These are phyloP conservation scores for Fopius arisanus DNA, from an alignment of 1,140 invertebrate genomes.

Conservation along the genomic window DNA sequence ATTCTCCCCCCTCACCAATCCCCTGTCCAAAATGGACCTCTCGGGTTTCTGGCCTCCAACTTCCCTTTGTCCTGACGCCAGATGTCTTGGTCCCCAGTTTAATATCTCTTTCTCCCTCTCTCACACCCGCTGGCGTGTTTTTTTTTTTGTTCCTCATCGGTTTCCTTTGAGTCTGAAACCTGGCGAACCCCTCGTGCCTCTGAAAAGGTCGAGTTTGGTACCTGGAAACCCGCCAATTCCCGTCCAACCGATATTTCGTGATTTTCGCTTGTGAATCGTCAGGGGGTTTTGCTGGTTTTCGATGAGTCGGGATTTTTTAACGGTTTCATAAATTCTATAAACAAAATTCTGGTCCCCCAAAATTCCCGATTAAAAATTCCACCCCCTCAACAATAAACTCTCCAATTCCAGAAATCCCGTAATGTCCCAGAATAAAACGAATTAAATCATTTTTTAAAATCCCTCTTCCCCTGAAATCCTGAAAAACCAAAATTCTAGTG, in stretches of 20 bases:
- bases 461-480: no score
- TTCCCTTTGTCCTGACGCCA: constrained; percentile 8
- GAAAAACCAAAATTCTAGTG: no score
- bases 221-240: neutral
- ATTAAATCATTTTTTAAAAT: no score
- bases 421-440: no score
- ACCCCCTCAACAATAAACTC: no score
- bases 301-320: no score
- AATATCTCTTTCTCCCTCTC: neutral
- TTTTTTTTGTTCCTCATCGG: neutral
- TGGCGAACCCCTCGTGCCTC: neutral
- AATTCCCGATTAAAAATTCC: no score
- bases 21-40: constrained; percentile 1
- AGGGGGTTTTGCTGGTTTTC: no score
- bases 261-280: no score
- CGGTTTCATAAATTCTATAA: no score
- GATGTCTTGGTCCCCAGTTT: constrained; percentile 3
- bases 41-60: constrained; percentile 12
- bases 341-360: no score
- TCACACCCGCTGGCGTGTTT: neutral
- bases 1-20: neutral
- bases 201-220: constrained; percentile 10
- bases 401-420: no score
- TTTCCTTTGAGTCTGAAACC: neutral
- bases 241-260: neutral